These are phyloP conservation scores for Sebastes wilsoni DNA, from an alignment of 2,797 vertebrate species.

Conservation along the genomic window DNA sequence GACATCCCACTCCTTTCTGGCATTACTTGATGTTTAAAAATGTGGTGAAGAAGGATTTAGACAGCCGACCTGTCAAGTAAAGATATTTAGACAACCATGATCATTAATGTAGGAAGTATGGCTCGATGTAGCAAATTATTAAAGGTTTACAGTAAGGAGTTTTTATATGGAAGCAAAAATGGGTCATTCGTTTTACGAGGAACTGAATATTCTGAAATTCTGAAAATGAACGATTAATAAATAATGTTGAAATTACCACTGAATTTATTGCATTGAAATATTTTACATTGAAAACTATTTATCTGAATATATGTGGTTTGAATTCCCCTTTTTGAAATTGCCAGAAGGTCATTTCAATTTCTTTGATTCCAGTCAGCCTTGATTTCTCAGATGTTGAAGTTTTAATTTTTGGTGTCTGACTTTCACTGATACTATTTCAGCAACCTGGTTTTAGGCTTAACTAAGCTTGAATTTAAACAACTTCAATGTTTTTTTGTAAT, in stretches of 20 bases:
- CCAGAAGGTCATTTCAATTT: fast-evolving
- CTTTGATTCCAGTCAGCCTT: background rate
- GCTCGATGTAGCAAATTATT: background rate
- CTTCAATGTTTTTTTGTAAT: background rate
- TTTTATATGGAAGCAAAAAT: background rate
- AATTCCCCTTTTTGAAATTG: background rate
- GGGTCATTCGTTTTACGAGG: background rate
- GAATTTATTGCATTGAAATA: background rate
- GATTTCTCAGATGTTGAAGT: background rate
- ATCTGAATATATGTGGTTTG: background rate
- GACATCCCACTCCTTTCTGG: background rate
- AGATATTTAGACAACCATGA: background rate
- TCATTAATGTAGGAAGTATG: constrained; percentile 1
- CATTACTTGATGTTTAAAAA: constrained; percentile 1
- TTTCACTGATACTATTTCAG: background rate
- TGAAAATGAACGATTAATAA: background rate
- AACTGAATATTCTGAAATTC: background rate
- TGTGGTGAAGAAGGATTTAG: background rate
- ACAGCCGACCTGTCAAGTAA: background rate
- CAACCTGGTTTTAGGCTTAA: background rate
- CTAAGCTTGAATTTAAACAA: background rate
- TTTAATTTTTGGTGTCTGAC: background rate
- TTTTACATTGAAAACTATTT: background rate
- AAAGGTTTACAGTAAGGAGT: background rate
- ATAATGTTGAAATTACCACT: background rate